Conservation (phyloP, 2,888 invertebrate genomes). For the Hoplodrina blanda region DNA sequence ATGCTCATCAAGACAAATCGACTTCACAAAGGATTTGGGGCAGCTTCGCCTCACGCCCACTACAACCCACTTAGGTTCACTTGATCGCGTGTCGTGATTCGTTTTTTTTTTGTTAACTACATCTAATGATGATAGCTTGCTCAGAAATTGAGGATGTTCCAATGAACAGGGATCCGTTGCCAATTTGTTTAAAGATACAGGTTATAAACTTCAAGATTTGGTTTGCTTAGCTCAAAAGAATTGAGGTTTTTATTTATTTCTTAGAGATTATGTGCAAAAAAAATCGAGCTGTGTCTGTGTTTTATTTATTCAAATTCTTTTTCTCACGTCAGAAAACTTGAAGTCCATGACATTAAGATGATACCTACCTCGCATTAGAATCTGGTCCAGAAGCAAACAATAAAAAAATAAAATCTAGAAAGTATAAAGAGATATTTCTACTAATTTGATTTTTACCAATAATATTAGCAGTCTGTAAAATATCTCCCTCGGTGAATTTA, state of each 20-base stretch:
- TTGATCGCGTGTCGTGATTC: constrained; percentile 60
- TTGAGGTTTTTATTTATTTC: neutral
- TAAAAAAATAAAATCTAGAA: too few relatives aligned
- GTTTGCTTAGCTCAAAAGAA: constrained; percentile 2
- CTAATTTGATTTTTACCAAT: too few relatives aligned
- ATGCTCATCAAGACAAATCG: constrained; percentile 71
- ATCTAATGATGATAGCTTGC: constrained; percentile 47
- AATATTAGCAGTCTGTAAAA: too few relatives aligned
- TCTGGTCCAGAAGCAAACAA: neutral
- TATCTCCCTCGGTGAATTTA: too few relatives aligned
- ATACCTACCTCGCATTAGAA: neutral
- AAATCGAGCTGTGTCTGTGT: neutral
- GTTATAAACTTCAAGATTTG: neutral
- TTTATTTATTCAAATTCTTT: constrained; percentile 1
- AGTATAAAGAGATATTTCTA: too few relatives aligned
- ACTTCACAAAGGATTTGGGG: constrained; percentile 75
- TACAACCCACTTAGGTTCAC: constrained; percentile 63
- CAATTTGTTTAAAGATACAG: constrained; percentile 9
- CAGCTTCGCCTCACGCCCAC: constrained; percentile 74
- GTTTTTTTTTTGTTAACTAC: constrained; percentile 38
- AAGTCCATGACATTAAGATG: neutral
- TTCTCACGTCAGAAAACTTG: constrained; percentile 1
- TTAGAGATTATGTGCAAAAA: neutral
- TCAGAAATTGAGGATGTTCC: constrained; percentile 56
- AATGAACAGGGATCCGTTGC: constrained; percentile 38